Evolutionary conservation across 2,888 invertebrate genomes (phyloP), one percentile per base, ranked within the genome.

Genomic region (Prenolepis imparis): DNA sequence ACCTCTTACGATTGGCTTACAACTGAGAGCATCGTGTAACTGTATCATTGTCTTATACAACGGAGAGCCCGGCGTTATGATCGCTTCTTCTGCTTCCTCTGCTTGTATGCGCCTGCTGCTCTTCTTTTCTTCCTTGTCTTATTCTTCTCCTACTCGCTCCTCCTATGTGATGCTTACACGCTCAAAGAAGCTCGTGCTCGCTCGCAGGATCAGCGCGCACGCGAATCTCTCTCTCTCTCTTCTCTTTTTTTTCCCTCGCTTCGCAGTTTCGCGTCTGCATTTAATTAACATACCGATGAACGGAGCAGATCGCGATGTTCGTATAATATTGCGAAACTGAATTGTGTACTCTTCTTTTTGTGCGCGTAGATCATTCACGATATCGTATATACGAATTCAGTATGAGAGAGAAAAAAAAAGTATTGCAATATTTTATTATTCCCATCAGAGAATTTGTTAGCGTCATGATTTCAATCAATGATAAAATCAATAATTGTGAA

Each of bases 1-100:
- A 86, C 88, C 89, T 87, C 84, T 86, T 89, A 87, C 91, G 88
- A 91, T 91, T 88, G 89, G 84, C 84, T 89, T 88, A 82, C 89
- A 84, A 94, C 94, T 93, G 92, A 90, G 91, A 90, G 90, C 85
- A 87, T 87, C 87, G 85, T 70, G 84, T 90, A 94, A 93, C 91
- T 88, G 92, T 91, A 92, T 90, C 92, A 92, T 86, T 90, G 90
- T 93, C 92, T 93, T 94, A 93, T 92, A 93, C 85, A 86, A 87
- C 84, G 81, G 82, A 75, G 84, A 81, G 74, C 48, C 61, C 85
- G 88, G 90, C 82, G 85, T 90, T 90, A 88, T 87, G 85, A 32
- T 48, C 64, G 32, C 55, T 63, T 86, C 83, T 70, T 83, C 83
- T 77, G 63, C 68, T 67, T 73, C 74, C 55, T 68, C 80, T 73